Conservation (phyloP, 2,113 vertebrate species). For the Alexandromys fortis region DNA sequence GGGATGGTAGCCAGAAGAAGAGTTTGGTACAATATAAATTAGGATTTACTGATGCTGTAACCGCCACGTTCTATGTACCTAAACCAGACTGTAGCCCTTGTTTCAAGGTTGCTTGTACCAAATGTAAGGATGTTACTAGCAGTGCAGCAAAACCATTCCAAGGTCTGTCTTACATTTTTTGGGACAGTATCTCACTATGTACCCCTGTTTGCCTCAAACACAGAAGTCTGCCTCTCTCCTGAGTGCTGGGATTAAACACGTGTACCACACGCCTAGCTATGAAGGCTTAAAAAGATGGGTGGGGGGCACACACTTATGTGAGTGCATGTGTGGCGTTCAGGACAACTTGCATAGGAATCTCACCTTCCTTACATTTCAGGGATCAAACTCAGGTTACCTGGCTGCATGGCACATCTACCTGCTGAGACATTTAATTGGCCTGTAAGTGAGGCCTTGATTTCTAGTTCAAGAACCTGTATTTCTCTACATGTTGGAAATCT, state of each 20-base stretch:
- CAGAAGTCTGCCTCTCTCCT: background rate
- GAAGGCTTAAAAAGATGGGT: background rate
- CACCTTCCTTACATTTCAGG: background rate
- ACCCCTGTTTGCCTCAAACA: background rate
- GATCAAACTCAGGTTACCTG: background rate
- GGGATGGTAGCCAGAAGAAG: background rate
- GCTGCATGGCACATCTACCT: background rate
- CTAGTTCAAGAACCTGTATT: background rate
- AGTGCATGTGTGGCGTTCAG: background rate
- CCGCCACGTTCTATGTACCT: background rate
- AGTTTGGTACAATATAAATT: background rate
- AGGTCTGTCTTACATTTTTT: background rate
- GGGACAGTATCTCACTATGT: background rate
- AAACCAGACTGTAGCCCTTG: slow-evolving; percentile 5
- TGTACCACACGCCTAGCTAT: background rate
- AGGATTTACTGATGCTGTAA: background rate
- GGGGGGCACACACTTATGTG: too few species aligned
- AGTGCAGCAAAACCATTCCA: background rate
- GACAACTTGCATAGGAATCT: background rate
- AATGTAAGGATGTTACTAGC: background rate
- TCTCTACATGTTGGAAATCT: slow-evolving; percentile 11
- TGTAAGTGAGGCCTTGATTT: background rate
- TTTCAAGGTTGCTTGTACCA: slow-evolving; percentile 27
- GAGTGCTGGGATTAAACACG: background rate
- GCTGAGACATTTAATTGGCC: background rate